Evolutionary conservation across 2,797 vertebrate species (phyloP).

Genomic region (Psittacula derbiana): DNA sequence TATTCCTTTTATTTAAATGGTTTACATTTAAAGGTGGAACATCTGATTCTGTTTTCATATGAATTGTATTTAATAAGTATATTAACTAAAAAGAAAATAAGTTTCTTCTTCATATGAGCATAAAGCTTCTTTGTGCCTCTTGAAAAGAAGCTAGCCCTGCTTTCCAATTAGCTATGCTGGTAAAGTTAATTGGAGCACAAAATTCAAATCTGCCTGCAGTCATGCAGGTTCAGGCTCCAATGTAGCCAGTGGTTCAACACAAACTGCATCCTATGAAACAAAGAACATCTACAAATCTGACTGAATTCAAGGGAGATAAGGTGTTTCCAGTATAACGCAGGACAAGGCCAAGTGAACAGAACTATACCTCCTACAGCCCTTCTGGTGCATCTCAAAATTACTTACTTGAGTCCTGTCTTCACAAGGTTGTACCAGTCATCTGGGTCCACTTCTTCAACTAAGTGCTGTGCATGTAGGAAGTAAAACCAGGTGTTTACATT

Average conservation of each 20-base stretch:
- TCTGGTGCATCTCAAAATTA: not conserved
- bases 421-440: slow-evolving; percentile 88
- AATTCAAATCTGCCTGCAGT: not conserved
- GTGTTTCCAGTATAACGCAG: not conserved
- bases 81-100: not conserved
- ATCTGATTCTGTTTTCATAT: not conserved
- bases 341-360: not conserved
- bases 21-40: not conserved
- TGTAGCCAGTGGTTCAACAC: not conserved
- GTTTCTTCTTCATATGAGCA: not conserved
- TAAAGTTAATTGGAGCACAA: not conserved
- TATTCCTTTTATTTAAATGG: not conserved
- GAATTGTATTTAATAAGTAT: not conserved
- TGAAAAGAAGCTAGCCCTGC: not conserved
- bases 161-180: not conserved
- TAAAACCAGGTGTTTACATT: not conserved
- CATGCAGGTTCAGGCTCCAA: not conserved
- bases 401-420: slow-evolving; percentile 92
- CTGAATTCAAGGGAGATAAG: not conserved
- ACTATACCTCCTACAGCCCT: not conserved
- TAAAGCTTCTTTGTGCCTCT: not conserved
- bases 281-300: not conserved
- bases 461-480: slow-evolving; percentile 63
- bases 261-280: not conserved
- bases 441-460: slow-evolving; percentile 74